Evolutionary conservation across 2,797 vertebrate genomes (phyloP).

Genomic region (Molossus molossus): DNA sequence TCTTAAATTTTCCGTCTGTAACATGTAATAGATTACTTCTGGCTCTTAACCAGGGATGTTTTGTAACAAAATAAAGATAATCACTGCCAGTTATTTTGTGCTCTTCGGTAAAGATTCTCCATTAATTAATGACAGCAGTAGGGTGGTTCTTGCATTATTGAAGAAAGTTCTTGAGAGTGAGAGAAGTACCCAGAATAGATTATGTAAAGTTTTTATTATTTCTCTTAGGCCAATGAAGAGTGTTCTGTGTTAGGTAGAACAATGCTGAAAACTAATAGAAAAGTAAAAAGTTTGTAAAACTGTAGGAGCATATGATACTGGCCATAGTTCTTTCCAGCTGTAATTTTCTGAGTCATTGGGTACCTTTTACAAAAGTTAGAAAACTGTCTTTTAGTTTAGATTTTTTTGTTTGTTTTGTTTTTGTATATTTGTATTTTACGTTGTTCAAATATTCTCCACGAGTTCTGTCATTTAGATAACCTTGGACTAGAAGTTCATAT

Average conservation of each 20-base stretch:
- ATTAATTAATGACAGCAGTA: neutral
- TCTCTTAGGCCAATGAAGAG: slow-evolving; percentile 39
- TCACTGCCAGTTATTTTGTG: slow-evolving; percentile 50
- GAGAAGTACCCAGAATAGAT: slow-evolving; percentile 20
- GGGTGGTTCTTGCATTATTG: neutral
- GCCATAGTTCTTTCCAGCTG: neutral
- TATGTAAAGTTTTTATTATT: slow-evolving; percentile 62
- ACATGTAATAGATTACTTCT: slow-evolving; percentile 55
- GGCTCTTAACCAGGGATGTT: slow-evolving; percentile 54
- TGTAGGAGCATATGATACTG: neutral
- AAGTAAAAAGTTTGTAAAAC: neutral
- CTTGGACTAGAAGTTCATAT: slow-evolving; percentile 33
- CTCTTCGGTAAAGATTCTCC: neutral
- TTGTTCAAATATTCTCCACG: slow-evolving; percentile 47
- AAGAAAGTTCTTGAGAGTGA: slow-evolving; percentile 35
- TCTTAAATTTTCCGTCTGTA: slow-evolving; percentile 71
- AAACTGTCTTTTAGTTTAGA: neutral
- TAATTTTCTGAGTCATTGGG: neutral
- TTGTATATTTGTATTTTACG: slow-evolving; percentile 37
- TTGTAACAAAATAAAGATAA: slow-evolving; percentile 68
- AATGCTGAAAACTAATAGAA: neutral
- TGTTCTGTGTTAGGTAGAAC: neutral
- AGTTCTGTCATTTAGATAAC: slow-evolving; percentile 37
- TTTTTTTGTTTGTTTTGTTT: neutral
- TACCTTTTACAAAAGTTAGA: slow-evolving; percentile 58